A percentile compares a stretch with the other conserved stretches of the same genome.
These are phyloP conservation scores for Aphrophora alni DNA, from an alignment of 2,888 invertebrate species.

Conservation along the genomic window DNA sequence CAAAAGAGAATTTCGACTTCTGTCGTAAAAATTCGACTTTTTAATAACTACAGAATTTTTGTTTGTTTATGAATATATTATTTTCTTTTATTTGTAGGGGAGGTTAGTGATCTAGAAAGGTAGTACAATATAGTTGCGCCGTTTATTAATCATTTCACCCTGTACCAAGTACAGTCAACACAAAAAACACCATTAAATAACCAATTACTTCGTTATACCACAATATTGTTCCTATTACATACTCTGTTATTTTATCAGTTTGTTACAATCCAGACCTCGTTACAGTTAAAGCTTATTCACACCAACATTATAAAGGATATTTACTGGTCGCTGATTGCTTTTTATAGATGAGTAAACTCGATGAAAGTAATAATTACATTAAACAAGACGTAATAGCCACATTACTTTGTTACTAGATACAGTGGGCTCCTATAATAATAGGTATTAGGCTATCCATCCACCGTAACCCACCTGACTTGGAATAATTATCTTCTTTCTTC, in stretches of 20 bases:
- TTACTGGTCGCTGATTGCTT: neutral
- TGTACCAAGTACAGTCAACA: too few species aligned
- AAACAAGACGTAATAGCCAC: neutral
- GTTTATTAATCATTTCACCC: too few species aligned
- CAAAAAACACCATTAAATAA: too few species aligned
- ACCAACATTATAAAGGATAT: neutral
- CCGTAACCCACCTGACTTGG: neutral
- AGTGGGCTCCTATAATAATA: neutral
- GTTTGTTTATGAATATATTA: too few species aligned
- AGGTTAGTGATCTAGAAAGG: too few species aligned
- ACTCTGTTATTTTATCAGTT: neutral
- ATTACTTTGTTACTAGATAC: slow-evolving; percentile 6
- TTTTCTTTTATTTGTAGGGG: too few species aligned
- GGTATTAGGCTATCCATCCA: neutral
- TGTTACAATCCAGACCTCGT: neutral
- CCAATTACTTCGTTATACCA: too few species aligned
- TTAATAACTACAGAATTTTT: too few species aligned
- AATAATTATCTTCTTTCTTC: neutral
- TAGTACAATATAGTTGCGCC: too few species aligned
- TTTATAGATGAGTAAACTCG: slow-evolving; percentile 1
- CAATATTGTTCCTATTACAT: too few species aligned
- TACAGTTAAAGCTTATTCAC: neutral
- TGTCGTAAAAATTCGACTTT: too few species aligned
- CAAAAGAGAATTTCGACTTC: too few species aligned
- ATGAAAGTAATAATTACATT: neutral